Conservation (phyloP, 2,797 vertebrate genomes). For the Enteromius trimaculatus region DNA sequence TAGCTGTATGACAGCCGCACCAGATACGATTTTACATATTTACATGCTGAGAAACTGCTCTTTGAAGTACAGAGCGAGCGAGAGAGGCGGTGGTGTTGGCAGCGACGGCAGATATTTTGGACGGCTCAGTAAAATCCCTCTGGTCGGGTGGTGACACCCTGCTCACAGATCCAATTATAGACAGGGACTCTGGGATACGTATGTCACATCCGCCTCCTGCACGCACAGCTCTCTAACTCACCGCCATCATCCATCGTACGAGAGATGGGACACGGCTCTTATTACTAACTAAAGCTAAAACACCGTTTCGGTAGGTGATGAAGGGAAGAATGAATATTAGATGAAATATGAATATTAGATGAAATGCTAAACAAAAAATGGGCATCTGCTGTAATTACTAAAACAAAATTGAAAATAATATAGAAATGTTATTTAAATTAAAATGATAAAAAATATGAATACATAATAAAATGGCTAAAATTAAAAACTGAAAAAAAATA, state of each 20-base stretch:
- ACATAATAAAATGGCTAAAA: no score
- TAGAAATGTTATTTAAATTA: background rate
- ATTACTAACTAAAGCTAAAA: background rate
- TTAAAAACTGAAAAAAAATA: no score
- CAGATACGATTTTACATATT: constrained; percentile 38
- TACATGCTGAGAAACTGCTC: constrained; percentile 28
- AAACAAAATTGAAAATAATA: background rate
- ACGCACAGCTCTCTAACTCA: background rate
- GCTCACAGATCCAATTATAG: constrained; percentile 57
- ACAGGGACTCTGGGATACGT: constrained; percentile 31
- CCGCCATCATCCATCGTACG: background rate
- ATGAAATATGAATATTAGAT: background rate
- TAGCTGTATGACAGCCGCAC: constrained; percentile 30
- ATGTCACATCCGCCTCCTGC: constrained; percentile 4
- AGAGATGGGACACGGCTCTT: background rate
- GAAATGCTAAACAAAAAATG: background rate
- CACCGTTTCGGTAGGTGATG: fast-evolving
- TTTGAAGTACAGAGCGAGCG: constrained; percentile 41
- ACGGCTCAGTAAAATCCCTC: constrained; percentile 54
- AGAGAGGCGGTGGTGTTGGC: constrained; percentile 20
- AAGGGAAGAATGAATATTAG: background rate
- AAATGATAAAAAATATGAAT: background rate
- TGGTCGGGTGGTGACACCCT: constrained; percentile 38
- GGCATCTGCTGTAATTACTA: background rate
- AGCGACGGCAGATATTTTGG: constrained; percentile 38